A percentile compares a stretch with the other conserved stretches of the same genome.
Evolutionary conservation across 2,113 vertebrate species (phyloP).

Genomic region (Mystacornis crossleyi): DNA sequence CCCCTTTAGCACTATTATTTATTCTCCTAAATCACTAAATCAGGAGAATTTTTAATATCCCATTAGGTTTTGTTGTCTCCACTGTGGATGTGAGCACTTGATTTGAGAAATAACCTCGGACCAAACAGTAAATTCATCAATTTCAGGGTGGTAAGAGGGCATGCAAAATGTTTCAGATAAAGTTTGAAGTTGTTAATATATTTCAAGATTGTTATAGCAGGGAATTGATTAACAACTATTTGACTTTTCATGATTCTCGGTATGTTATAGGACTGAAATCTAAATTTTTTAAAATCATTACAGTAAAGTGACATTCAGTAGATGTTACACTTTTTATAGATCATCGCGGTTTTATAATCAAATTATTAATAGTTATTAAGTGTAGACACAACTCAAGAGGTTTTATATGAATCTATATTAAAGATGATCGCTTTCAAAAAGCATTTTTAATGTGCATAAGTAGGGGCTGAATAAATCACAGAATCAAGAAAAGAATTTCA

Average conservation of each 20-base stretch:
- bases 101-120: neutral
- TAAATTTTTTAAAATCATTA: neutral
- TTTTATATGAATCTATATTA: neutral
- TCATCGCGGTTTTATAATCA: neutral
- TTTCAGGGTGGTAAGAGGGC: neutral
- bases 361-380: neutral
- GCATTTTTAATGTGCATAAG: neutral
- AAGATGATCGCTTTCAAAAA: neutral
- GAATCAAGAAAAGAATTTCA: neutral
- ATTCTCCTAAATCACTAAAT: neutral
- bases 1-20: neutral
- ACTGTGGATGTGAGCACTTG: neutral
- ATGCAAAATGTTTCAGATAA: neutral
- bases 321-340: neutral
- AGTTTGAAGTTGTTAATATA: neutral
- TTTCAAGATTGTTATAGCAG: neutral
- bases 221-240: neutral
- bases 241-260: neutral
- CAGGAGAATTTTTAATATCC: neutral
- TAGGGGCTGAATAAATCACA: neutral
- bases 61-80: neutral
- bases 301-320: neutral
- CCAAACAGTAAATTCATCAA: rapidly evolving
- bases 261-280: neutral
- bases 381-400: neutral